phyloP scores from a whole-genome alignment of 1,140 invertebrate genomes.

The Caenorhabditis latens region DNA sequence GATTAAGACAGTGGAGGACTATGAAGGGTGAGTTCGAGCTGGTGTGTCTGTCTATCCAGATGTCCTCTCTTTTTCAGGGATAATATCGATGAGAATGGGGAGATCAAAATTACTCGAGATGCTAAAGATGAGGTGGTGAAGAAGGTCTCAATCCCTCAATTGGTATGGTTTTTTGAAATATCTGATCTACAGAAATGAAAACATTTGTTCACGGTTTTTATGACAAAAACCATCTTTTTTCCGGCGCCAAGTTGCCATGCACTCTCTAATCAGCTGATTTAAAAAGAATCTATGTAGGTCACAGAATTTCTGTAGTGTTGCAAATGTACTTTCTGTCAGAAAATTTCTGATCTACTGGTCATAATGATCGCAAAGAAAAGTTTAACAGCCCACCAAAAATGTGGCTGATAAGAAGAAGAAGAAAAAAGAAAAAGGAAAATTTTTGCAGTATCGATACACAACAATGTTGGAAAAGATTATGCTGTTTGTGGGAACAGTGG shows the following conservation, averaged over 20 bases:
- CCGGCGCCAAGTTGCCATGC: background rate
- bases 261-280: background rate
- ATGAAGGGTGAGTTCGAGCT: background rate
- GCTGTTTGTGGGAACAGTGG: conserved; percentile 57
- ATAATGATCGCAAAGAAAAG: background rate
- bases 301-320: background rate
- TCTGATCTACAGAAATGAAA: no score
- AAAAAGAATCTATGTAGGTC: background rate
- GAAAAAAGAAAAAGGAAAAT: background rate
- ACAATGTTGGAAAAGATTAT: conserved; percentile 63
- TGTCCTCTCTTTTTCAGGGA: background rate
- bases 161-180: conserved; percentile 1
- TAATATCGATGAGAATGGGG: conserved; percentile 32
- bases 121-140: conserved; percentile 9
- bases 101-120: conserved; percentile 18
- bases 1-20: conserved; percentile 28
- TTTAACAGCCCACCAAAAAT: background rate
- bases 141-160: conserved; percentile 51
- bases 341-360: no score
- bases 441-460: conserved; percentile 69
- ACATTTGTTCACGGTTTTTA: no score
- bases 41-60: background rate
- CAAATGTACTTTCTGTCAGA: background rate
- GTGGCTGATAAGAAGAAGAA: background rate
- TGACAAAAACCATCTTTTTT: no score